A percentile compares a stretch with the other conserved stretches of the same genome.
Conservation (phyloP, 2,113 vertebrate species). For the Phrynocephalus versicolor region DNA sequence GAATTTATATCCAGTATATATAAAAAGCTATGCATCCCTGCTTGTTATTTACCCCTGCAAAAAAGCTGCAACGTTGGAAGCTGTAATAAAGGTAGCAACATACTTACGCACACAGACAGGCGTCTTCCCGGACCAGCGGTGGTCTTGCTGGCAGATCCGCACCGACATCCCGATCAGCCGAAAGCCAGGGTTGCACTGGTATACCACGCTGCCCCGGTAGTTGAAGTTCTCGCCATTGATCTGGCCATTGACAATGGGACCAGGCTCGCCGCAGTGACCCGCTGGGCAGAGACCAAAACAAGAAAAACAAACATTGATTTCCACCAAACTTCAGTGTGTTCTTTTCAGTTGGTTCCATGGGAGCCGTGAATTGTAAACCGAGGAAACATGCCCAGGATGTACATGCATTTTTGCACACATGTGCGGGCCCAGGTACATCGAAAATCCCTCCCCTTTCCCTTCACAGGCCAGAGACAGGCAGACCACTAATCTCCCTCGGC, state of each 20-base stretch:
- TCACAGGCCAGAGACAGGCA: too few relatives aligned
- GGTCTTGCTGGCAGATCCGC: conserved; percentile 97
- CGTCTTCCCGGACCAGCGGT: conserved; percentile 93
- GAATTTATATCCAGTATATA: neutral
- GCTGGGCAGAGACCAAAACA: conserved; percentile 59
- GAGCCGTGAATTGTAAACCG: neutral
- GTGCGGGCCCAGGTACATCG: too few relatives aligned
- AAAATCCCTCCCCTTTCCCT: too few relatives aligned
- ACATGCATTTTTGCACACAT: too few relatives aligned
- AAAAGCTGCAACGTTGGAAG: fast-evolving
- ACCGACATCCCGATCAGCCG: conserved; percentile 96
- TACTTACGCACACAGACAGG: conserved; percentile 98
- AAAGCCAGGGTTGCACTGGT: conserved; percentile 95
- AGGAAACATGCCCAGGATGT: neutral
- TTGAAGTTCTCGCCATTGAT: conserved; percentile 95
- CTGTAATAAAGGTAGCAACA: conserved; percentile 36
- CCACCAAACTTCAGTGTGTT: neutral
- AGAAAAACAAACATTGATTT: neutral
- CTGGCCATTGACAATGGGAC: conserved; percentile 93
- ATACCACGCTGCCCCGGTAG: conserved; percentile 96
- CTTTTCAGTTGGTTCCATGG: neutral
- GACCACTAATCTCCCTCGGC: too few relatives aligned
- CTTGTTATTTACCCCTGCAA: fast-evolving
- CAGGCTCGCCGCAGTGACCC: conserved; percentile 92
- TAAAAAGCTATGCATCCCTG: too few relatives aligned